Percentiles rank a stretch among this genome's conserved stretches.
Conservation (phyloP, 1,140 invertebrate species). For the Euura saliciscinereae region DNA sequence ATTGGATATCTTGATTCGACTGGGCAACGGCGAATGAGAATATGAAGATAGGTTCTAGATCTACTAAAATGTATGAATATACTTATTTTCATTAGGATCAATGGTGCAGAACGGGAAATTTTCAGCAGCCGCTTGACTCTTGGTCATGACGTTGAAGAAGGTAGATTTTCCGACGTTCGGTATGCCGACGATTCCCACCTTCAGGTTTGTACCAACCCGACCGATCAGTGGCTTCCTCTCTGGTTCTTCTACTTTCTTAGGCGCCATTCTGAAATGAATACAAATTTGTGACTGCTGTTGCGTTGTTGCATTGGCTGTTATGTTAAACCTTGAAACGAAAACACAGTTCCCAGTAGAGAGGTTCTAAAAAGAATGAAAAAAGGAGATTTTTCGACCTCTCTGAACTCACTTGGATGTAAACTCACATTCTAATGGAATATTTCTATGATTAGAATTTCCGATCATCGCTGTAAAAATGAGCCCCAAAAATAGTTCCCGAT, state of each 20-base stretch:
- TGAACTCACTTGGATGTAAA: too few species aligned
- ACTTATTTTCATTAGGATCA: slow-evolving; percentile 99
- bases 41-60: slow-evolving; percentile 31
- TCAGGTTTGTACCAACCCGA: slow-evolving; percentile 95
- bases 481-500: too few species aligned
- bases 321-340: slow-evolving; percentile 12
- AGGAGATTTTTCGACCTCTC: neutral
- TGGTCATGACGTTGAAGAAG: slow-evolving; percentile 99
- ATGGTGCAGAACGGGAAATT: slow-evolving; percentile 99
- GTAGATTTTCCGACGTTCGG: slow-evolving; percentile 99
- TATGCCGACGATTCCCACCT: slow-evolving; percentile 94
- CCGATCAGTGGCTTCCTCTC: slow-evolving; percentile 94
- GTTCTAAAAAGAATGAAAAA: neutral
- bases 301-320: neutral
- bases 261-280: slow-evolving; percentile 74
- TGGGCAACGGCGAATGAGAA: too few species aligned
- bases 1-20: too few species aligned
- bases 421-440: too few species aligned
- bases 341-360: neutral
- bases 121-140: slow-evolving; percentile 94
- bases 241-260: slow-evolving; percentile 92
- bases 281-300: neutral
- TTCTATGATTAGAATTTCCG: too few species aligned
- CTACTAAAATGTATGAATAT: slow-evolving; percentile 56
- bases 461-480: too few species aligned